Conservation (phyloP, 2,113 vertebrate genomes). For the Chloropsis hardwickii region DNA sequence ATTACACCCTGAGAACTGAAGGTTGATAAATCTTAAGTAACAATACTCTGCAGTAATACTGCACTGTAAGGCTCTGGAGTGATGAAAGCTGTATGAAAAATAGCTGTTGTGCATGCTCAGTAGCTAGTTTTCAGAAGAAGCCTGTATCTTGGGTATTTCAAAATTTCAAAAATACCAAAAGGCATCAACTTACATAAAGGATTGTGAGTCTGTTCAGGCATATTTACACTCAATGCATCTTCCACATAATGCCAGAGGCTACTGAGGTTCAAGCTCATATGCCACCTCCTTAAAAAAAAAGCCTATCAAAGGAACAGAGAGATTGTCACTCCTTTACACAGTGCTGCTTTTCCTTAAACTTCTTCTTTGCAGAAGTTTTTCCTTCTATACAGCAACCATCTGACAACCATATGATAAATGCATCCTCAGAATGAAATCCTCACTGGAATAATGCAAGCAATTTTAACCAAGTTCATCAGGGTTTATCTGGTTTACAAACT, state of each 20-base stretch:
- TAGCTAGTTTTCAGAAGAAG: slow-evolving; percentile 30
- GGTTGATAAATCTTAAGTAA: slow-evolving; percentile 57
- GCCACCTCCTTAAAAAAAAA: not conserved
- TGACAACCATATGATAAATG: not conserved
- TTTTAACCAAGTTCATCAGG: not conserved
- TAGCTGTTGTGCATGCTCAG: slow-evolving; percentile 45
- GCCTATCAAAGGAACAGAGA: not conserved
- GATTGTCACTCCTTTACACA: not conserved
- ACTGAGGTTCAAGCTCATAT: not conserved
- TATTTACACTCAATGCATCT: not conserved
- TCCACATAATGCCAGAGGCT: not conserved
- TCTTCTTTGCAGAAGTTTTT: not conserved
- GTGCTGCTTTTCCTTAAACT: not conserved
- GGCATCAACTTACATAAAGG: slow-evolving; percentile 32
- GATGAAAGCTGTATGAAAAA: slow-evolving; percentile 68
- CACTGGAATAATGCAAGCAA: not conserved
- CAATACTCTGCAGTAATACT: slow-evolving; percentile 65
- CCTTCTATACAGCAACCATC: not conserved
- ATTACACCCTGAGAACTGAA: slow-evolving; percentile 55
- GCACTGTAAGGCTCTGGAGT: slow-evolving; percentile 39
- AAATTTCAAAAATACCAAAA: slow-evolving; percentile 46
- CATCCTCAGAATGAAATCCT: not conserved
- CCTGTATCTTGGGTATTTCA: slow-evolving; percentile 34
- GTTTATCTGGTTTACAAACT: not conserved
- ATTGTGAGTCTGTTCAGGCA: not conserved